Evolutionary conservation across 2,797 vertebrate species (phyloP).

Genomic region (Austrolebias charrua): DNA sequence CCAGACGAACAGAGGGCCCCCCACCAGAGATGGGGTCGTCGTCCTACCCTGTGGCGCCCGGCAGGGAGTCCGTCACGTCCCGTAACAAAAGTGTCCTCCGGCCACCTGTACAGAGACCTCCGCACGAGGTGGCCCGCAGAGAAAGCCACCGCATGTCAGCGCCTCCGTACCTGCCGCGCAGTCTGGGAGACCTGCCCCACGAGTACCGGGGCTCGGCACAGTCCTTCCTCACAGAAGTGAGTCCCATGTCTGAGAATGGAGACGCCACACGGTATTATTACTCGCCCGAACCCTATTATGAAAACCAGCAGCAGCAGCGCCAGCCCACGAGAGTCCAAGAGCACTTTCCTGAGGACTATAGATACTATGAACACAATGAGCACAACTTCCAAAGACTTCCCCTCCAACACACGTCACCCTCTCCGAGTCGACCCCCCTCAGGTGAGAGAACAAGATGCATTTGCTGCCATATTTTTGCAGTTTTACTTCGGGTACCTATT

Average conservation of each 20-base stretch:
- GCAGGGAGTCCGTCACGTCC: slow-evolving; percentile 80
- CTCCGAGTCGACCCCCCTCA: slow-evolving; percentile 86
- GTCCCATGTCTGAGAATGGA: slow-evolving; percentile 87
- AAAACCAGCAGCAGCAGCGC: slow-evolving; percentile 69
- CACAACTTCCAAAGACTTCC: slow-evolving; percentile 87
- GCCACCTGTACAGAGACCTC: slow-evolving; percentile 81
- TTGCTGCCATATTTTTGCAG: neutral
- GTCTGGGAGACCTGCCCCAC: slow-evolving; percentile 85
- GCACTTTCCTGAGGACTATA: slow-evolving; percentile 88
- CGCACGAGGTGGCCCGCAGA: slow-evolving; percentile 89
- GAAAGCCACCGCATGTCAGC: slow-evolving; percentile 95
- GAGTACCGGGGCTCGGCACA: slow-evolving; percentile 90
- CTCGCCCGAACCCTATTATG: slow-evolving; percentile 86
- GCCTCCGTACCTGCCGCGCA: slow-evolving; percentile 88
- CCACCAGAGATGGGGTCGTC: slow-evolving; percentile 81
- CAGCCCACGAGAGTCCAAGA: slow-evolving; percentile 81
- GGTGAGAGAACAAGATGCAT: slow-evolving; percentile 74
- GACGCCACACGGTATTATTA: slow-evolving; percentile 86
- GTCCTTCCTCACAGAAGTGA: slow-evolving; percentile 87
- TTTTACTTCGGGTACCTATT: no score
- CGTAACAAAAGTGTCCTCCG: slow-evolving; percentile 92
- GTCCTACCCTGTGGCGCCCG: slow-evolving; percentile 66
- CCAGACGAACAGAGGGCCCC: slow-evolving; percentile 89
- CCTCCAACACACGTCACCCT: slow-evolving; percentile 80
- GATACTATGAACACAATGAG: slow-evolving; percentile 90